phyloP scores from a whole-genome alignment of 2,113 vertebrate species.

The Atlantisia rogersi region DNA sequence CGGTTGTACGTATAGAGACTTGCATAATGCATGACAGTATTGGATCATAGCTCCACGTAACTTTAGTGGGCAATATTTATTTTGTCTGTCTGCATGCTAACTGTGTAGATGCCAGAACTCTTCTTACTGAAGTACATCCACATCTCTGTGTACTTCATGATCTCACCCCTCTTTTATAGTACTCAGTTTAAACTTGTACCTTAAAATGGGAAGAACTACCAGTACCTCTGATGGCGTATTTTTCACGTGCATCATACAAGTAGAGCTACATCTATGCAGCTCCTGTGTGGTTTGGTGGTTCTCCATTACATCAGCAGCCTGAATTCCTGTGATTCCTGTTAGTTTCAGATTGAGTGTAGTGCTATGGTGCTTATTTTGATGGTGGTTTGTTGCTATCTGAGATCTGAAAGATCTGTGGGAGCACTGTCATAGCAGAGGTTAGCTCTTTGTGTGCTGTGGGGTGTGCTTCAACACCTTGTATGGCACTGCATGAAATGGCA shows the following conservation, averaged over 20 bases:
- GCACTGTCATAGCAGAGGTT: not conserved
- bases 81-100: not conserved
- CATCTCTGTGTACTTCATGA: not conserved
- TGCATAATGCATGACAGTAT: rapidly evolving
- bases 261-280: not conserved
- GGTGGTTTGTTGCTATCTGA: not conserved
- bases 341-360: not conserved
- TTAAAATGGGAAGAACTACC: not conserved
- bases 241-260: not conserved
- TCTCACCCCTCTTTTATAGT: not conserved
- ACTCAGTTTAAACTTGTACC: not conserved
- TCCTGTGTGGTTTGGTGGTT: not conserved
- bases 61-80: not conserved
- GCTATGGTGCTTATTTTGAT: not conserved
- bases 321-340: not conserved
- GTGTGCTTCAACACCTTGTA: not conserved
- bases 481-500: not conserved
- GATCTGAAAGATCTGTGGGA: not conserved
- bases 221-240: not conserved
- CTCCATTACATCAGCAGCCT: not conserved
- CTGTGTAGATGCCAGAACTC: not conserved
- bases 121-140: not conserved
- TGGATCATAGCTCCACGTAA: not conserved
- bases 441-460: not conserved
- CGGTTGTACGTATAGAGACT: rapidly evolving